These are phyloP conservation scores for Dipodomys merriami DNA, from an alignment of 2,113 vertebrate species.

Conservation along the genomic window DNA sequence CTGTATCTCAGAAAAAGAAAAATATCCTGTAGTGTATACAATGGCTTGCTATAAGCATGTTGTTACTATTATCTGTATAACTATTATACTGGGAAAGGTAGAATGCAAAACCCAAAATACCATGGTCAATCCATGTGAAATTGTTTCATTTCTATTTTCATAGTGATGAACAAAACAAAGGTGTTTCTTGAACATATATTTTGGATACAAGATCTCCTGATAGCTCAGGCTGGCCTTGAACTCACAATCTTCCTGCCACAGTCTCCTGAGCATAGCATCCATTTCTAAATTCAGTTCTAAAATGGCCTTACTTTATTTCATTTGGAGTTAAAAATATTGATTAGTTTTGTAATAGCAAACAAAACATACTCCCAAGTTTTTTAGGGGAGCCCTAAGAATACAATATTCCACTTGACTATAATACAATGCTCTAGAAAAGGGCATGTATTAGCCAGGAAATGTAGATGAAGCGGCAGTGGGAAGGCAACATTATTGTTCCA, in stretches of 20 bases:
- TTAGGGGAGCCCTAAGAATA: background rate
- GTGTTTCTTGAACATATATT: no score
- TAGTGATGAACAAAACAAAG: no score
- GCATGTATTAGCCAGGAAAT: background rate
- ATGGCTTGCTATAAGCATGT: background rate
- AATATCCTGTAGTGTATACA: background rate
- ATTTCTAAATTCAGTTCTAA: constrained; percentile 3
- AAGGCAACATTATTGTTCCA: background rate
- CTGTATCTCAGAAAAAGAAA: background rate
- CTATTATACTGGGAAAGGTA: background rate
- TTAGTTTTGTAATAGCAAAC: background rate
- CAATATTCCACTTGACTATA: background rate
- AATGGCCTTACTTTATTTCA: background rate
- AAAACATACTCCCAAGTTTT: background rate
- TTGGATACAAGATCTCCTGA: no score
- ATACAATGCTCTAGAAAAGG: background rate
- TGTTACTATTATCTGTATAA: background rate
- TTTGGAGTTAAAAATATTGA: constrained; percentile 16
- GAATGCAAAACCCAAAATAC: background rate
- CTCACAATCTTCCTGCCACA: background rate
- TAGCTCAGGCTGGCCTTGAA: background rate
- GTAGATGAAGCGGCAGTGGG: background rate
- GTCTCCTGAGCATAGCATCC: background rate
- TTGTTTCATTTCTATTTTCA: no score
- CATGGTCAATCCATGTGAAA: no score